A percentile compares a stretch with the other conserved stretches of the same genome.
phyloP scores from a whole-genome alignment of 2,113 vertebrate species.

The mouse (Mus musculus) region DNA sequence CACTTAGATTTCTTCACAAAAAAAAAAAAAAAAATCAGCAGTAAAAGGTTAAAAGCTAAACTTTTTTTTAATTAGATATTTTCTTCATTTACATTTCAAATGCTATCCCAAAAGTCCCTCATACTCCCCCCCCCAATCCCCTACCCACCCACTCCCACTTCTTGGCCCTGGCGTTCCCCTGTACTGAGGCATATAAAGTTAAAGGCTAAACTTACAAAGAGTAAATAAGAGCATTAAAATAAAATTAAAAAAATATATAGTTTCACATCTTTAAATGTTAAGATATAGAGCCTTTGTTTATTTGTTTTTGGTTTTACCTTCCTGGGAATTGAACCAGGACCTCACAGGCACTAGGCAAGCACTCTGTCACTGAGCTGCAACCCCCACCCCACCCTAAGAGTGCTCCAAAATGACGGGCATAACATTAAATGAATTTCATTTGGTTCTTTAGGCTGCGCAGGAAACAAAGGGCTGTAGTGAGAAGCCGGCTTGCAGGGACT shows the following conservation, averaged over 20 bases:
- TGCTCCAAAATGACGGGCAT: background rate
- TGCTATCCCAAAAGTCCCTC: too few species aligned
- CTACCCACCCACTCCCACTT: too few species aligned
- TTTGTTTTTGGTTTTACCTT: background rate
- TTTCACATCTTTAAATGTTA: background rate
- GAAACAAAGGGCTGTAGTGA: background rate
- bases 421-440: background rate
- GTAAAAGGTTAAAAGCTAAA: slow-evolving; percentile 8
- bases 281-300: background rate
- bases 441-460: background rate
- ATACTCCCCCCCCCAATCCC: too few species aligned
- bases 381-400: background rate
- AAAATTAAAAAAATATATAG: background rate
- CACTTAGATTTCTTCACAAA: background rate
- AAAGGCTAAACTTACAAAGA: background rate
- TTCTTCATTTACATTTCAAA: too few species aligned
- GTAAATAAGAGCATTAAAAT: background rate
- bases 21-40: background rate
- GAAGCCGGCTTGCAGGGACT: background rate
- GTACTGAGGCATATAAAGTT: background rate
- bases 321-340: background rate
- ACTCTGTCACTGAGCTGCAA: background rate
- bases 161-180: too few species aligned
- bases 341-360: too few species aligned
- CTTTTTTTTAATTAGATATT: background rate